Percentiles rank a stretch among this genome's conserved stretches.
Evolutionary conservation across 92 coral and sea anemone species (phyloP).

Genomic region (Paragorgia papillata): DNA sequence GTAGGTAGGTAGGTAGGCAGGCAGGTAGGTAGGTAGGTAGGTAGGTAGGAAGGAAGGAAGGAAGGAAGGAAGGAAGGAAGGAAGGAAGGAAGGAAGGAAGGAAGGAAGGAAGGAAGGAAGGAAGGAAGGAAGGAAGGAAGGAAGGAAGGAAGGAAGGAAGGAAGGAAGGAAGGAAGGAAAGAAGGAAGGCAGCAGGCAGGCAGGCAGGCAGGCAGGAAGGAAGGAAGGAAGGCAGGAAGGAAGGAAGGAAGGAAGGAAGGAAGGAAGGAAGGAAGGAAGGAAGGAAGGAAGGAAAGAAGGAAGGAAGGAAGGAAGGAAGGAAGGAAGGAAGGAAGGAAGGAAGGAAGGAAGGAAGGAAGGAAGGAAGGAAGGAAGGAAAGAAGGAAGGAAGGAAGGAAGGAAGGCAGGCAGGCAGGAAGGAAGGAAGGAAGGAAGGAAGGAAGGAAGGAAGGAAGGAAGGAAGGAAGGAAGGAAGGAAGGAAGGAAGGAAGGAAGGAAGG

Average conservation of each 20-base stretch:
- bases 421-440: too few relatives aligned
- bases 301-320: slow-evolving; percentile 46
- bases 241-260: not conserved
- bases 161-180: not conserved
- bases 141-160: not conserved
- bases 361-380: slow-evolving; percentile 57
- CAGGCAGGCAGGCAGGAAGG: not conserved
- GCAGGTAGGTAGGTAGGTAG: slow-evolving; percentile 33
- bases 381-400: too few relatives aligned
- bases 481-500: too few relatives aligned
- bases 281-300: not conserved
- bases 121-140: not conserved
- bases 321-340: slow-evolving; percentile 40
- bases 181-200: too few relatives aligned
- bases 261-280: slow-evolving; percentile 3
- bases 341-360: slow-evolving; percentile 72
- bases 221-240: too few relatives aligned
- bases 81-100: not conserved
- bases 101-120: too few relatives aligned
- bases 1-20: too few relatives aligned
- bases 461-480: too few relatives aligned
- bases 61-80: not conserved
- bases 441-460: too few relatives aligned
- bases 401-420: too few relatives aligned
- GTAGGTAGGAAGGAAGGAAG: slow-evolving; percentile 56